Evolutionary conservation across 2,113 vertebrate species (phyloP).

Genomic region (Pantherophis guttatus): DNA sequence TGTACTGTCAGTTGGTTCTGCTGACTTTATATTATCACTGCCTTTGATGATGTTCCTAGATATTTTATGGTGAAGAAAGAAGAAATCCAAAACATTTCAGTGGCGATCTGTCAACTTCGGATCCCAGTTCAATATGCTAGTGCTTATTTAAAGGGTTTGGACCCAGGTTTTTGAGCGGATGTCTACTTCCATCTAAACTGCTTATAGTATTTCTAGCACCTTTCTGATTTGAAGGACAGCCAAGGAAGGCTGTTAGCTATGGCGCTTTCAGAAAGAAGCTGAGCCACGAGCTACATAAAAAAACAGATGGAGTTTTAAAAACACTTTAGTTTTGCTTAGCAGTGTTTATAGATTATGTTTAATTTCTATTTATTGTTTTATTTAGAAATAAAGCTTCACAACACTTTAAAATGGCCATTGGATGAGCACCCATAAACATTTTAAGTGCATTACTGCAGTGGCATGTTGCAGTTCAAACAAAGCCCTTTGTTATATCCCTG

Average conservation of each 20-base stretch:
- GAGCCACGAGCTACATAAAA: not conserved
- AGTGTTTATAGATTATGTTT: not conserved
- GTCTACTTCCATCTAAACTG: not conserved
- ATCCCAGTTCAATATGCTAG: not conserved
- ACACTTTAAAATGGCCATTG: not conserved
- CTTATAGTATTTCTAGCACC: not conserved
- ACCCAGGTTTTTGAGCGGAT: not conserved
- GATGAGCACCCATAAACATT: not conserved
- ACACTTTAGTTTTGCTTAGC: not conserved
- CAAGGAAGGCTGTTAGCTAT: not conserved
- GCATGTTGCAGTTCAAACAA: not conserved
- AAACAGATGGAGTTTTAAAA: not conserved
- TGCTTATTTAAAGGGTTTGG: not conserved
- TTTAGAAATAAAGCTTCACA: not conserved
- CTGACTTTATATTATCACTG: not conserved
- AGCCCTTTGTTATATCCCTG: not conserved
- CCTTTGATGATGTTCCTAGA: not conserved
- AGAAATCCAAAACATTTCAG: not conserved
- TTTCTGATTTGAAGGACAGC: not conserved
- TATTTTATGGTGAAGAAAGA: not conserved
- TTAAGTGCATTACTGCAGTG: not conserved
- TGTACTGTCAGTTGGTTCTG: not conserved
- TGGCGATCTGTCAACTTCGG: not conserved
- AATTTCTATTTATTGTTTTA: not conserved
- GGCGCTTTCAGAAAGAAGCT: not conserved